Evolutionary conservation across 2,113 vertebrate species (phyloP), one percentile per base, ranked within the genome.

Genomic region (Oryzias celebensis): DNA sequence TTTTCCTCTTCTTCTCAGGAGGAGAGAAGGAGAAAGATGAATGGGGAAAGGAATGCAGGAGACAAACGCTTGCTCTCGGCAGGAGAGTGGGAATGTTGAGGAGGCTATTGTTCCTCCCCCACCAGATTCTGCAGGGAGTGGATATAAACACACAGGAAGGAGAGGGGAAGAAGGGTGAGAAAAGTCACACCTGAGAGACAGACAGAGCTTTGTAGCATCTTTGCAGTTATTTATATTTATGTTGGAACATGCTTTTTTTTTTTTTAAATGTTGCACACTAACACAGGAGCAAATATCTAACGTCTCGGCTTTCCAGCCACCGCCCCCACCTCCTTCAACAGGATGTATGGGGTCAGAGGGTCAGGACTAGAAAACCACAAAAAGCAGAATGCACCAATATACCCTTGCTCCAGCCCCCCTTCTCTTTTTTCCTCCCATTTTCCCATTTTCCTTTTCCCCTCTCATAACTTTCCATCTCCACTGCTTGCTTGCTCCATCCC

Each of bases 61-160:
- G 86, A 87, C 86, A 87, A 88, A 88, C 59, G 79, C 87, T 83
- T 28, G 67, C 82, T 85, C 88, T 85, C 87, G 58, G 87, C 89
- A 86, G 89, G 89, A 89, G 87, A 90, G 83, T 85, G 85, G 89
- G 89, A 89, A 89, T 90, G 86, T 65, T 66, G 69, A 74, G 59
- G 74, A 73, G 65, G 20, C 72, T 45, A 86, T 88, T 88, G 85
- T 63, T 45, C 71, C 75, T 65, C 82, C 67, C 80, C 67, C 58
- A 22, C 57, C 22, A 62, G 71, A 56, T 78, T 81, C 66, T 80
- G 67, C 78, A 63, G 73, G 75, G 73, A 75, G 71, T 85, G 73
- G 78, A 85, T 83, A 80, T 77, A 70, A 87, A 80, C 75, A 78
- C 61, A 51, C 47, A 58, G 65, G 76, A 64, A 67, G 36, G 56